Percentiles rank a stretch among this genome's conserved stretches.
phyloP scores from a whole-genome alignment of 2,888 invertebrate species.

The Dasysyrphus tricinctus region DNA sequence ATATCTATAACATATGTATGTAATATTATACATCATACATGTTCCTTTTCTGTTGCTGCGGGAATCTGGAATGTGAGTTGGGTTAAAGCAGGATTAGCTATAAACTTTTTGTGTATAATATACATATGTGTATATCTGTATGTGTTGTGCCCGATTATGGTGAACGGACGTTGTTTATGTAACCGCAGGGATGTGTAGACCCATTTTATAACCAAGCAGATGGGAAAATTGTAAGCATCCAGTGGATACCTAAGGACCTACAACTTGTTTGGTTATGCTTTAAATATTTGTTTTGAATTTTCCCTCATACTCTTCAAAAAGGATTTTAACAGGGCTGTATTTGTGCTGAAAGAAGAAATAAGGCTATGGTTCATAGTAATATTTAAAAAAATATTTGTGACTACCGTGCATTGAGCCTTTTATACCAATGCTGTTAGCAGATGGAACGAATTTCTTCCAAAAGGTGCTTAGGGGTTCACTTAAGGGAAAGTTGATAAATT shows the following conservation, averaged over 20 bases:
- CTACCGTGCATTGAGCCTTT: no score
- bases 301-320: neutral
- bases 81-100: slow-evolving; percentile 17
- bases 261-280: slow-evolving; percentile 54
- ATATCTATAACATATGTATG: no score
- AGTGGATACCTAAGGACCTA: slow-evolving; percentile 38
- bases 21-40: neutral
- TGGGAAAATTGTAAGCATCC: slow-evolving; percentile 50
- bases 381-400: no score
- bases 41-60: neutral
- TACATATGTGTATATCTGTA: neutral
- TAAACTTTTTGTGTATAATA: neutral
- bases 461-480: no score
- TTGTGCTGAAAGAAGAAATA: neutral
- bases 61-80: slow-evolving; percentile 11
- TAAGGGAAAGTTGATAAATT: no score
- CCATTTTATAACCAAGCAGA: slow-evolving; percentile 60
- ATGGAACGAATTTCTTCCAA: no score
- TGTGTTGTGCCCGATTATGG: slow-evolving; percentile 46
- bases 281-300: slow-evolving; percentile 47
- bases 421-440: no score
- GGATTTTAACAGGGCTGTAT: neutral
- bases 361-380: neutral
- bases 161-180: slow-evolving; percentile 48
- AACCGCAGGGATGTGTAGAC: slow-evolving; percentile 62